Evolutionary conservation across 2,113 vertebrate genomes (phyloP), one percentile per base, ranked within the genome.

Genomic region (Loxodonta africana): DNA sequence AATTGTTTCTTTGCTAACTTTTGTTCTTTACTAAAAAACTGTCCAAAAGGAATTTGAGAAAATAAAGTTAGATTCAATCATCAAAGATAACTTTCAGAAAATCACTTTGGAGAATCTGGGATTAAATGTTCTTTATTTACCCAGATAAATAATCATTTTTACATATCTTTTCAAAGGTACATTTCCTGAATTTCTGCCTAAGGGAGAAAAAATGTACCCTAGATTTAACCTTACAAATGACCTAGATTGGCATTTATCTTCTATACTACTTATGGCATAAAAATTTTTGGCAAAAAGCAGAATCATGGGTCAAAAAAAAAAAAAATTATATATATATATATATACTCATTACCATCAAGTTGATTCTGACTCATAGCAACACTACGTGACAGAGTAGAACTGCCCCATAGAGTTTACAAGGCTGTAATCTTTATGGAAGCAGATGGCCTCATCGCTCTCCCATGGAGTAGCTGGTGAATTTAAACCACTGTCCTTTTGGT

Each of bases 11-110:
- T 82, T 33, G n/a, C 37, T 77, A n/a, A 90, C 83, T 84, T 77
- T 84, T 14, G 77, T 77, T 46, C 21, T 84, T 94, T 23, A 84
- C 8, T 84, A 11, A 57, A 51, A 77, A 76, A 28, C 63, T 63
- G 28, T 77, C 44, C 10, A 77, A 60, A 48, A 84, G 21, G 17
- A 84, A 48, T 37, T 28, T 60, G 28, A 69, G 48, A 90, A 84
- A 95, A 84, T 90, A 90, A 77, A 77, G 65, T 77, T 84, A 78
- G 21, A 78, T 84, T 95, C 77, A 89, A 84, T 90, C 69, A 77
- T 10, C 71, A 77, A 77, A 60, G 44, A 69, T 46, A 84, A 21
- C 7, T 78, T 84, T 78, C 6, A 90, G 44, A 83, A 83, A 83
- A 76, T 18, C 15, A 95, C 60, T 69, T 84, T 78, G 30, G 62